Percentiles rank a stretch among this genome's conserved stretches.
Conservation (phyloP, 2,113 vertebrate genomes). For the Scortum barcoo region DNA sequence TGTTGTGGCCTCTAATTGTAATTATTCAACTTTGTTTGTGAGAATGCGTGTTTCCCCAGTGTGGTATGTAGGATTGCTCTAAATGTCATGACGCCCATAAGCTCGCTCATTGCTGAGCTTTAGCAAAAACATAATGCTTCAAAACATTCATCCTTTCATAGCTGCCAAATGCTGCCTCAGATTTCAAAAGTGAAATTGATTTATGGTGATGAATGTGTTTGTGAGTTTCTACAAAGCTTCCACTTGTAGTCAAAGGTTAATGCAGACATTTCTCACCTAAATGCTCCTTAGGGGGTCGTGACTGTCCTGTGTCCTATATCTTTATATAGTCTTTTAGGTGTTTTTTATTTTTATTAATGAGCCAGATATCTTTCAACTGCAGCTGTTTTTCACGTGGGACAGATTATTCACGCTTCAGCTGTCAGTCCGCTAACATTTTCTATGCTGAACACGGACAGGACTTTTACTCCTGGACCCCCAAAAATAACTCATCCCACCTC, state of each 20-base stretch:
- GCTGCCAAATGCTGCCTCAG: background rate
- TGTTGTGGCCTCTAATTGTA: background rate
- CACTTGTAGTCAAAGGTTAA: too few relatives aligned
- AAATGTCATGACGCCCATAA: background rate
- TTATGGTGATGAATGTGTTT: background rate
- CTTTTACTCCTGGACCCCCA: background rate
- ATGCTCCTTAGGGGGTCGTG: background rate
- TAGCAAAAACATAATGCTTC: background rate
- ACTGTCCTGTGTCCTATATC: background rate
- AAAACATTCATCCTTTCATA: background rate
- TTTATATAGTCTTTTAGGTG: background rate
- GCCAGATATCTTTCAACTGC: background rate
- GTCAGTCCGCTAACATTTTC: background rate
- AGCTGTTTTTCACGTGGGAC: background rate
- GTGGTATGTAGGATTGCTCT: background rate
- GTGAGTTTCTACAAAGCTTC: background rate
- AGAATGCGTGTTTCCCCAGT: background rate
- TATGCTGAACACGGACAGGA: background rate
- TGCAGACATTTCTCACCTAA: background rate
- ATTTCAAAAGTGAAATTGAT: background rate
- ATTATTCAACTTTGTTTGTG: background rate
- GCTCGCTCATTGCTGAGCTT: background rate
- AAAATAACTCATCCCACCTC: background rate
- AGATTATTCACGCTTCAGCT: conserved; percentile 1
- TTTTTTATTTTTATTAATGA: background rate